Evolutionary conservation across 2,888 invertebrate species (phyloP).

Genomic region (Latrodectus hesperus): DNA sequence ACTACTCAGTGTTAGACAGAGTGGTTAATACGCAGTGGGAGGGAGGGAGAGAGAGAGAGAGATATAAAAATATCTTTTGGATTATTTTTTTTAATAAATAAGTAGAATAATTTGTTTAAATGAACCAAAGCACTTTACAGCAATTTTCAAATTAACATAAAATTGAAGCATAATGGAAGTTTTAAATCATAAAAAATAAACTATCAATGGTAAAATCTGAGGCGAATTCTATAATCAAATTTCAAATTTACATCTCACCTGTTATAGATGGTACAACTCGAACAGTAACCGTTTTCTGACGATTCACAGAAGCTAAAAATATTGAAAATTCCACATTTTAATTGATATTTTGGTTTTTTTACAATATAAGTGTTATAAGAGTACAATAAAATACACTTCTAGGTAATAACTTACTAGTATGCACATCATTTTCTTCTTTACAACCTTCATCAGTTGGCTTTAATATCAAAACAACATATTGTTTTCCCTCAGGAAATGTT

Average conservation of each 20-base stretch:
- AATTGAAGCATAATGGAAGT: too few species aligned
- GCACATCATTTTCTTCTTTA: constrained; percentile 71
- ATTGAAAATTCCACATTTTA: background rate
- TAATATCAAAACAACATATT: constrained; percentile 86
- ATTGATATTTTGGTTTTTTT: background rate
- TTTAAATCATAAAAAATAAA: too few species aligned
- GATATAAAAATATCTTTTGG: too few species aligned
- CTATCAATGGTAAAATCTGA: background rate
- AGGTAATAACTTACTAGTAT: constrained; percentile 3
- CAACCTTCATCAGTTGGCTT: constrained; percentile 81
- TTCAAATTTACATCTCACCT: constrained; percentile 10
- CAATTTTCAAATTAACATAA: too few species aligned
- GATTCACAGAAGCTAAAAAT: constrained; percentile 25
- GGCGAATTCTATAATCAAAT: background rate
- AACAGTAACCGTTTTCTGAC: constrained; percentile 31
- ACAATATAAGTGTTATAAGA: background rate
- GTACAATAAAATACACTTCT: background rate
- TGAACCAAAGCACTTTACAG: too few species aligned
- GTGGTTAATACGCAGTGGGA: too few species aligned
- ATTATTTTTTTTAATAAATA: too few species aligned
- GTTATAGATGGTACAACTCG: constrained; percentile 46
- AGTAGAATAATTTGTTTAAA: too few species aligned
- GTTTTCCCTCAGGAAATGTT: constrained; percentile 77
- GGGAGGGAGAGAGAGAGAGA: too few species aligned
- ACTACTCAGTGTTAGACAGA: too few species aligned